A percentile compares a stretch with the other conserved stretches of the same genome.
Evolutionary conservation across 2,888 invertebrate species (phyloP).

Genomic region (Exephanes ischioxanthus): DNA sequence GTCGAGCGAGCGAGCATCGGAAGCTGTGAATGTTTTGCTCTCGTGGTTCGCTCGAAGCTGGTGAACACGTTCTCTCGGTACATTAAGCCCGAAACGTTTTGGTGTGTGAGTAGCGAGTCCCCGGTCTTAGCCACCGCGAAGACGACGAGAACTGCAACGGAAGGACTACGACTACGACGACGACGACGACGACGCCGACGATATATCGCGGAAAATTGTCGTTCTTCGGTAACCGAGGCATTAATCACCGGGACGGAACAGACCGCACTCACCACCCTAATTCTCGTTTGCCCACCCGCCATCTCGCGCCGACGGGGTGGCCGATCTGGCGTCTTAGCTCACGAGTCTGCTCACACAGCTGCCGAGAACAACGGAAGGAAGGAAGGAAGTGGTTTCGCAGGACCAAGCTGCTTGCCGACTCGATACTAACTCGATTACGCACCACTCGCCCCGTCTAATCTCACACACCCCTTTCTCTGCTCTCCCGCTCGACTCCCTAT

Average conservation of each 20-base stretch:
- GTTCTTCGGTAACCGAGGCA: conserved; percentile 72
- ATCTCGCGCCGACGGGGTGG: conserved; percentile 45
- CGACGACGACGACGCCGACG: conserved; percentile 43
- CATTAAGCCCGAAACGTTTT: conserved; percentile 70
- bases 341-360: conserved; percentile 38
- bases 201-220: conserved; percentile 73
- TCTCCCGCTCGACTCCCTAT: conserved; percentile 17
- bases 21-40: conserved; percentile 67
- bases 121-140: conserved; percentile 54
- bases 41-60: conserved; percentile 53
- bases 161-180: conserved; percentile 42
- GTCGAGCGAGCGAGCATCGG: conserved; percentile 43
- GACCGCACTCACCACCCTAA: conserved; percentile 71
- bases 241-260: conserved; percentile 70
- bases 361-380: conserved; percentile 59
- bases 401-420: conserved; percentile 65
- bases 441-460: conserved; percentile 61
- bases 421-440: conserved; percentile 71
- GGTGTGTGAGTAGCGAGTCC: conserved; percentile 42
- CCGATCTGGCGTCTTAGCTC: conserved; percentile 59
- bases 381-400: conserved; percentile 65
- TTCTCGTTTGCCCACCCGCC: conserved; percentile 66
- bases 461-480: conserved; percentile 50
- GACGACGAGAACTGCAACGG: conserved; percentile 25
- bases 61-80: conserved; percentile 65